Evolutionary conservation across 2,113 vertebrate species (phyloP).

Genomic region (Lepus europaeus): DNA sequence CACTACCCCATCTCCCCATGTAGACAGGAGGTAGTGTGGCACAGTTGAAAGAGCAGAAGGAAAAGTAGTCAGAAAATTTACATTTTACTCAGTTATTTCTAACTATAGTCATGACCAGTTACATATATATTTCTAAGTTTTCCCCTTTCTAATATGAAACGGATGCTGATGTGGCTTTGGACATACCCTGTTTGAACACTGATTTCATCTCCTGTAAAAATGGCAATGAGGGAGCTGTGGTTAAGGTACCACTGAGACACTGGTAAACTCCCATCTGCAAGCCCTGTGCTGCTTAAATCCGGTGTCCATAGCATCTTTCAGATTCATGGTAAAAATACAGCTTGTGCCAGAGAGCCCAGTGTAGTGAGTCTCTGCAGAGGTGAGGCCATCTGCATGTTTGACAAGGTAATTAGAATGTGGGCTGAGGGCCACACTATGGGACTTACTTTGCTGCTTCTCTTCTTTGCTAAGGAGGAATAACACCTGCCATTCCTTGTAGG

Average conservation of each 20-base stretch:
- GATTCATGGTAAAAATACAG: neutral
- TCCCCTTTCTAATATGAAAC: neutral
- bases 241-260: neutral
- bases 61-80: neutral
- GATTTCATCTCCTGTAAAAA: neutral
- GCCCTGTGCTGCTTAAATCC: neutral
- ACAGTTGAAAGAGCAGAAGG: neutral
- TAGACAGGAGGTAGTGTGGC: neutral
- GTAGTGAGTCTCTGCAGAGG: neutral
- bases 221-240: neutral
- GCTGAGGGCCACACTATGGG: neutral
- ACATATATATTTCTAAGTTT: neutral
- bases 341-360: neutral
- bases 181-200: neutral
- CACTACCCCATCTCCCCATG: neutral
- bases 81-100: neutral
- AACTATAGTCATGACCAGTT: neutral
- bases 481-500: accelerated
- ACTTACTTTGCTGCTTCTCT: neutral
- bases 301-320: no score
- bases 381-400: neutral
- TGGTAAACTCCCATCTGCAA: neutral
- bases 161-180: neutral
- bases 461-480: neutral
- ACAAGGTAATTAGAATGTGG: neutral